These are phyloP conservation scores for Pteropus rufus DNA, from an alignment of 2,797 vertebrate species.

Conservation along the genomic window DNA sequence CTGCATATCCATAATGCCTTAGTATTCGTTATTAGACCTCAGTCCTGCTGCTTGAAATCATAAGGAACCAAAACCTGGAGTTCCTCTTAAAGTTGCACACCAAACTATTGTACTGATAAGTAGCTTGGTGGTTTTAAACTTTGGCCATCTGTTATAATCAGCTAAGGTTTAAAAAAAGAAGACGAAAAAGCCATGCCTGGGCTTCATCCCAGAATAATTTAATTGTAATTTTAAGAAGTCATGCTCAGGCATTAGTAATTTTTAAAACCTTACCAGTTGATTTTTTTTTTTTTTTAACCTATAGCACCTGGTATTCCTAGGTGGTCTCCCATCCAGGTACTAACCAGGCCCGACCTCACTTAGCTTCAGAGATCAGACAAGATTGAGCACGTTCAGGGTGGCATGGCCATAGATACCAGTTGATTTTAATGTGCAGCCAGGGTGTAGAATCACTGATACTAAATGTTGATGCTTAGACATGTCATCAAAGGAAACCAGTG, in stretches of 20 bases:
- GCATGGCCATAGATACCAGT: too few relatives aligned
- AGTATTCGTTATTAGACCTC: slow-evolving; percentile 5
- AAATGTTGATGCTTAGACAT: not conserved
- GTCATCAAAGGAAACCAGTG: not conserved
- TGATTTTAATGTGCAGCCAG: not conserved
- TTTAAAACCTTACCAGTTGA: slow-evolving; percentile 11
- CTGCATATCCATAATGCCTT: not conserved
- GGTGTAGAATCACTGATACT: not conserved
- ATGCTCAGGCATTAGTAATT: not conserved
- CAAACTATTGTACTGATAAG: not conserved
- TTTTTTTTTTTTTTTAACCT: not conserved
- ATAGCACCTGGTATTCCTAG: too few relatives aligned
- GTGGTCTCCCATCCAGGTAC: too few relatives aligned
- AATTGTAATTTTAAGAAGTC: not conserved
- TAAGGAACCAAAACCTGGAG: slow-evolving; percentile 10
- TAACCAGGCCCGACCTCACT: too few relatives aligned
- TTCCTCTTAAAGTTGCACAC: not conserved
- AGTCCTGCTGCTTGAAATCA: not conserved
- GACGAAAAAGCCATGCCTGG: not conserved
- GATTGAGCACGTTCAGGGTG: too few relatives aligned
- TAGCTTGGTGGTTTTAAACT: not conserved
- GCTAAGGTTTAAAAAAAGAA: not conserved
- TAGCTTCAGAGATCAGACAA: too few relatives aligned
- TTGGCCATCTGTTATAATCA: slow-evolving; percentile 7
- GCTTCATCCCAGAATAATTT: slow-evolving; percentile 18